phyloP scores from a whole-genome alignment of 2,888 invertebrate species.

The Zygogramma bicolorata region DNA sequence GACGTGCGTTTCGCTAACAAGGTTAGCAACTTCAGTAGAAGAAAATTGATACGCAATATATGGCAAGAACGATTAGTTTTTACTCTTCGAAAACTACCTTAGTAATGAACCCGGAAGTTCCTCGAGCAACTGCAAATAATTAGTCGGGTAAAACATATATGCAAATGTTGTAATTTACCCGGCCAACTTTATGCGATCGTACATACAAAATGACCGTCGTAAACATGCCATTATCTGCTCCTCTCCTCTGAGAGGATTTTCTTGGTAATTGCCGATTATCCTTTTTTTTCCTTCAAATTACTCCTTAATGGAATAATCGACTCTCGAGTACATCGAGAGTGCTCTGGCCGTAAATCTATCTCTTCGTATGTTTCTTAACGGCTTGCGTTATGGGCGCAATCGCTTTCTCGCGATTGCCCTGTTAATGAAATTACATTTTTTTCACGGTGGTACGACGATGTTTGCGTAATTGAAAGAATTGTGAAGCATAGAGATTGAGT shows the following conservation, averaged over 20 bases:
- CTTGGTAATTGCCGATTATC: neutral
- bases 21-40: no score
- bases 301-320: conserved; percentile 3
- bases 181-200: neutral
- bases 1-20: no score
- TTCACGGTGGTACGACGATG: neutral
- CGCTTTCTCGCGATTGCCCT: neutral
- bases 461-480: conserved; percentile 4
- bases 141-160: neutral
- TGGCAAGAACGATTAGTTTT: no score
- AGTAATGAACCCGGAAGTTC: neutral
- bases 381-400: neutral
- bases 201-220: neutral
- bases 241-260: neutral
- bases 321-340: neutral
- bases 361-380: conserved; percentile 6
- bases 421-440: neutral
- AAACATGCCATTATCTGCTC: conserved; percentile 3
- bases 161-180: neutral
- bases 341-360: neutral
- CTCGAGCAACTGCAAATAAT: neutral
- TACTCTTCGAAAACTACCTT: neutral
- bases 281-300: neutral
- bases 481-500: neutral
- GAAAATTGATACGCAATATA: no score